Conservation (phyloP, 2,797 vertebrate species). For the Apogon talboti region DNA sequence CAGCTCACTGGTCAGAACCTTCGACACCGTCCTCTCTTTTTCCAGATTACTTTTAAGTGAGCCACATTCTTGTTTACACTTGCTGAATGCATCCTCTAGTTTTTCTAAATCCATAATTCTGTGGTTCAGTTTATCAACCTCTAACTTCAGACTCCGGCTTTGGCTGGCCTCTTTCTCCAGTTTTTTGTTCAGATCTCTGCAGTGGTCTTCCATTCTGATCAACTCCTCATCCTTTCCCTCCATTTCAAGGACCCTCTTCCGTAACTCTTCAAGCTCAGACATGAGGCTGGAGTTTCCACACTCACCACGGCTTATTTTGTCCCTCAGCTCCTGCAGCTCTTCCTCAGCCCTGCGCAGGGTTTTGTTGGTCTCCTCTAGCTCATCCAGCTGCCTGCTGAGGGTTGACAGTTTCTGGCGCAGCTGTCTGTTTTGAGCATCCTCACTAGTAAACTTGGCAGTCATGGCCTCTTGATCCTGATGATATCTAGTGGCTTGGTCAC, state of each 20-base stretch:
- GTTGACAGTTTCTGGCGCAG: conserved; percentile 90
- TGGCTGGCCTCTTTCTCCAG: conserved; percentile 92
- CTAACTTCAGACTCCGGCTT: conserved; percentile 88
- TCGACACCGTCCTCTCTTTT: conserved; percentile 91
- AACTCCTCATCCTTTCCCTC: conserved; percentile 97
- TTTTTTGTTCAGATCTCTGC: conserved; percentile 92
- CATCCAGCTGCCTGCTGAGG: conserved; percentile 92
- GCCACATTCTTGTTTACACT: conserved; percentile 94
- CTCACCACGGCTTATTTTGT: conserved; percentile 92
- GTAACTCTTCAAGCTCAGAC: conserved; percentile 92
- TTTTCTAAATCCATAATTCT: conserved; percentile 95
- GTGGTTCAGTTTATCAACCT: conserved; percentile 93
- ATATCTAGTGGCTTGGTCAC: conserved; percentile 81
- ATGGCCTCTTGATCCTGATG: conserved; percentile 90
- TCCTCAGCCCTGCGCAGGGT: conserved; percentile 92
- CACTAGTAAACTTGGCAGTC: conserved; percentile 92
- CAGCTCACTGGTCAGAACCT: conserved; percentile 90
- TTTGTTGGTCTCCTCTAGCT: conserved; percentile 95
- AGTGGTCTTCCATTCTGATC: conserved; percentile 95
- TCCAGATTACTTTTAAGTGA: conserved; percentile 92
- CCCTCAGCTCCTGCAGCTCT: conserved; percentile 92
- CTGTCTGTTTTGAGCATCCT: conserved; percentile 93
- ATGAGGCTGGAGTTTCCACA: conserved; percentile 89
- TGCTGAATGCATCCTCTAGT: conserved; percentile 93
- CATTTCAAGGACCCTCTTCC: conserved; percentile 94